phyloP scores from a whole-genome alignment of 2,113 vertebrate genomes.

The Crypturellus undulatus region DNA sequence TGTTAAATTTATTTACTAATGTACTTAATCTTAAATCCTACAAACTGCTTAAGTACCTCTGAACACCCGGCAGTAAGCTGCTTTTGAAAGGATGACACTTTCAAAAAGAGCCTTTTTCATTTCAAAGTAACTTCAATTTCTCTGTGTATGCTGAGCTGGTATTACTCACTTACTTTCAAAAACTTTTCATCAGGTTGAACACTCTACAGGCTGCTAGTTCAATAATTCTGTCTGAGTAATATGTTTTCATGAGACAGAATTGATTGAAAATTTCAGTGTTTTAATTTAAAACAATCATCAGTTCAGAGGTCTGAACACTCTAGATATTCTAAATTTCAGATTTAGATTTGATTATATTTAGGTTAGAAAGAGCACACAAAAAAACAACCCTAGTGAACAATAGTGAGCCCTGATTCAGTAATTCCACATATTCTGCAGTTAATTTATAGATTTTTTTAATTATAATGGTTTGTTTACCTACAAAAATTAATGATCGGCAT shows the following conservation, averaged over 20 bases:
- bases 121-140: background rate
- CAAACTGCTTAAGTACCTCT: background rate
- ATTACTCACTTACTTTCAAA: background rate
- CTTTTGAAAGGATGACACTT: background rate
- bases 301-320: background rate
- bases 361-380: too few species aligned
- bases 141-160: background rate
- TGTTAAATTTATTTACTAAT: fast-evolving
- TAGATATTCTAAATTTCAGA: background rate
- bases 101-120: background rate
- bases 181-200: background rate
- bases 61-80: background rate
- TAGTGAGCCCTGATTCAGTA: too few species aligned
- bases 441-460: background rate
- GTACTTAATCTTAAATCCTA: background rate
- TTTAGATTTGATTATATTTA: background rate
- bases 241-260: background rate
- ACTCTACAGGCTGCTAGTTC: background rate
- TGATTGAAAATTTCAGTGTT: background rate
- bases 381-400: background rate
- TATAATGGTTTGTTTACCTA: background rate
- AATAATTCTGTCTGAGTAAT: too few species aligned
- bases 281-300: background rate
- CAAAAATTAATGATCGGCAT: background rate
- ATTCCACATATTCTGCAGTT: too few species aligned